Base-by-base conservation (phyloP, 2,113 vertebrate genomes). In the Neolamprologus modestus region DNA sequence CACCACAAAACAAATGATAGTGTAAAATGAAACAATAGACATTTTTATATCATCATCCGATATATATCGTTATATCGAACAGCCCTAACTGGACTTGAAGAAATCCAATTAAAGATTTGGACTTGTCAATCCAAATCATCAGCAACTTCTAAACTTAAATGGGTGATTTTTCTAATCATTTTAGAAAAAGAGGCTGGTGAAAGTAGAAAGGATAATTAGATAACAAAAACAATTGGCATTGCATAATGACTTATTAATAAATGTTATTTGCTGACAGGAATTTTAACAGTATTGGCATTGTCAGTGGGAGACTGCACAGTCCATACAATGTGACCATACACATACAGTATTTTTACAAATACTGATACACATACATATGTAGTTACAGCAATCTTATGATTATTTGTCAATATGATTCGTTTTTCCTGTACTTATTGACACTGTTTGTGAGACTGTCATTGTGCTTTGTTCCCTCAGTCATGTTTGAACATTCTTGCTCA, bases 11-110 rank as follows among this genome's bases (percentile, higher is more conserved):
- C 47, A 52, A 52, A 52, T 0, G 1, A 52, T 52, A 5, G 50
- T 0, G 1, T 52, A n/a, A 52, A 52, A 52, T 52, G 17, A 52
- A n/a, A n/a, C 50, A 0, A 53, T 53, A 53, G 50, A 53, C 5
- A 3, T 53, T 53, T 53, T 53, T 53, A 53, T 53, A 53, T 53
- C 19, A 19, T n/a, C 19, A 53, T 53, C 50, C 19, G 9, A 53
- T 53, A n/a, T n/a, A 53, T 53, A 53, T 53, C 9, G 1, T n/a
- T 53, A n/a, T 53, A n/a, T 53, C 50, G 3, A 53, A 4, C 19
- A n/a, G 19, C 52, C 52, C 52, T 54, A 13, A 24, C 11, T 55
- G 4, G 24, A 28, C 55, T 28, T 28, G 16, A 4, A 61, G 16
- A 61, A 61, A 61, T 61, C 57, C 57, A 19, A 33, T 61, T 63